A percentile compares a stretch with the other conserved stretches of the same genome.
These are phyloP conservation scores for Zelleria hepariella DNA, from an alignment of 2,888 invertebrate genomes.

Conservation along the genomic window DNA sequence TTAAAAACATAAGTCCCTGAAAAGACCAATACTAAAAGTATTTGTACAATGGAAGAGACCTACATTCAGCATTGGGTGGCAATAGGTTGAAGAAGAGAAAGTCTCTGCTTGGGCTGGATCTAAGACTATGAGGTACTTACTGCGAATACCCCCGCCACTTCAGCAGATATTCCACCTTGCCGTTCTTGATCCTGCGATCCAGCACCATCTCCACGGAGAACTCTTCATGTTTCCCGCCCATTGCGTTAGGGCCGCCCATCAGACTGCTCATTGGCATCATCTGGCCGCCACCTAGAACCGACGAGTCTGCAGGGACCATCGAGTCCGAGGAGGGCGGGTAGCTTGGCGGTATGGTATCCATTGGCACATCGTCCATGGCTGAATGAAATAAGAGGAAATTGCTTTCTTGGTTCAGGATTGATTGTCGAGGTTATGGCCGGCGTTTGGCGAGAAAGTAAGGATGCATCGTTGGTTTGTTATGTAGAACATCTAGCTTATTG, in stretches of 20 bases:
- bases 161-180: constrained; percentile 76
- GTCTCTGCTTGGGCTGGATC: not conserved
- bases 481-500: no score
- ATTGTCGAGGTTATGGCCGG: no score
- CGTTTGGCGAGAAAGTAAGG: no score
- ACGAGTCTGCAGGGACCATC: not conserved
- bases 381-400: no score
- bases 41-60: no score
- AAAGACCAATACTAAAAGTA: no score
- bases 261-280: not conserved
- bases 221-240: constrained; percentile 70
- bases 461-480: no score
- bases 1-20: no score
- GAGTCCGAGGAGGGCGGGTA: not conserved
- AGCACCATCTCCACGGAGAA: constrained; percentile 83
- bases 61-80: no score
- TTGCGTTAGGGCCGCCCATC: not conserved
- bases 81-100: no score
- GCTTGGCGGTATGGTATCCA: not conserved
- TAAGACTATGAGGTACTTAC: constrained; percentile 45
- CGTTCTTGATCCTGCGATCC: constrained; percentile 77
- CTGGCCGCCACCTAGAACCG: not conserved
- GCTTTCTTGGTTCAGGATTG: no score
- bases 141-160: constrained; percentile 79
- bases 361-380: not conserved